phyloP scores from a whole-genome alignment of 2,113 vertebrate genomes.

The Oophaga pumilio region DNA sequence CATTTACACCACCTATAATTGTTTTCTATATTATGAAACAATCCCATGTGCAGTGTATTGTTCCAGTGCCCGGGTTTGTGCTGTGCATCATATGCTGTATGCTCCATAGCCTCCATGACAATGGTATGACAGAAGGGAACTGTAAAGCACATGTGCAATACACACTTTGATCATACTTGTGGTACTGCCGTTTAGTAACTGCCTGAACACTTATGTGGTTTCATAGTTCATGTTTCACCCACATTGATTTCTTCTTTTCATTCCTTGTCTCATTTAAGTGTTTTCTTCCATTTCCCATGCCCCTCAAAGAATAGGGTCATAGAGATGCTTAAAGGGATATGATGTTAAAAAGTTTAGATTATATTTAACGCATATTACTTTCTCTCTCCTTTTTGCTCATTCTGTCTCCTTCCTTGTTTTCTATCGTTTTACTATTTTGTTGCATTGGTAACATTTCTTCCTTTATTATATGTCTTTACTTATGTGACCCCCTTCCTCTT shows the following conservation, averaged over 20 bases:
- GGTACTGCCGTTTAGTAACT: conserved; percentile 52
- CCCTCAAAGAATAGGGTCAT: conserved; percentile 7
- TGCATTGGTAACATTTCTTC: conserved; percentile 6
- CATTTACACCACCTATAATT: not conserved
- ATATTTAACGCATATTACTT: conserved; percentile 41
- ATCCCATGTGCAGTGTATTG: not conserved
- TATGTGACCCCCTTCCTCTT: not conserved
- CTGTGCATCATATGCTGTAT: not conserved
- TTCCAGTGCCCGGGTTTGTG: not conserved
- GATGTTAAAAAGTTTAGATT: conserved; percentile 27
- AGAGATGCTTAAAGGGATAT: conserved; percentile 4
- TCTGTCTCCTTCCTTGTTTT: not conserved
- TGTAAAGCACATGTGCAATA: not conserved
- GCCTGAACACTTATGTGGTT: not conserved
- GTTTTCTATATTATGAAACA: not conserved
- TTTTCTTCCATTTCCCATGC: not conserved
- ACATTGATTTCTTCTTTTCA: not conserved
- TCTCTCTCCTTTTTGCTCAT: conserved; percentile 15
- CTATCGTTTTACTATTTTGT: conserved; percentile 4
- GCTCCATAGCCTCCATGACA: conserved; percentile 9
- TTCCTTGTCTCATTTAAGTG: conserved; percentile 7
- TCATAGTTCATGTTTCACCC: not conserved
- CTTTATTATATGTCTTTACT: conserved; percentile 6
- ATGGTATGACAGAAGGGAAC: not conserved
- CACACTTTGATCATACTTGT: not conserved